phyloP scores from a whole-genome alignment of 2,113 vertebrate genomes.

The Toxostoma redivivum region DNA sequence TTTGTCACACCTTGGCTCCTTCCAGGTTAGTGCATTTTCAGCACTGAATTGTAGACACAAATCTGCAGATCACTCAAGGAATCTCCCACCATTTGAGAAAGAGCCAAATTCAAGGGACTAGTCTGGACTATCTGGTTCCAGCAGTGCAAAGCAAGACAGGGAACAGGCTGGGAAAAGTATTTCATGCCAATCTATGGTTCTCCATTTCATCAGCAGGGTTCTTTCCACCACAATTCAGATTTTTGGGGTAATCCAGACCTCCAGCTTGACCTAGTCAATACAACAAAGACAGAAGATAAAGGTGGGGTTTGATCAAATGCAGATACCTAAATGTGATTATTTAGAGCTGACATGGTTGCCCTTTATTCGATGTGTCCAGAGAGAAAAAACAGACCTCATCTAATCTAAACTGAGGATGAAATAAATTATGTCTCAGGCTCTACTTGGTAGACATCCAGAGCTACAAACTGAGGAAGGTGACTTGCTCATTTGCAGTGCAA shows the following conservation, averaged over 20 bases:
- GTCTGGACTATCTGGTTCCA: neutral
- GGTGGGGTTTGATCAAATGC: neutral
- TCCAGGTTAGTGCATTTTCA: neutral
- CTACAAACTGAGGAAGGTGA: neutral
- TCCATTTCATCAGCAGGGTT: neutral
- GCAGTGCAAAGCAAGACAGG: neutral
- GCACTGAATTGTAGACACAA: neutral
- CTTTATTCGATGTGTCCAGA: neutral
- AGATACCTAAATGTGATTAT: neutral
- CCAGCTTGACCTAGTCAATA: neutral
- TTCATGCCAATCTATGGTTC: neutral
- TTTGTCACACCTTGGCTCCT: neutral
- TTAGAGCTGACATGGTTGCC: neutral
- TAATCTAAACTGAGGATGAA: neutral
- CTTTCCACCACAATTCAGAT: neutral
- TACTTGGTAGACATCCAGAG: neutral
- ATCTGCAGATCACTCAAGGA: neutral
- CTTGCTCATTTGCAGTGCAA: neutral
- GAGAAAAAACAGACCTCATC: neutral
- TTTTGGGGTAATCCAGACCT: neutral
- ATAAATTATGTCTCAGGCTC: neutral
- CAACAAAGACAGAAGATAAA: neutral
- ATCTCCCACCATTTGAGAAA: neutral
- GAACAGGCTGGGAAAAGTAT: neutral
- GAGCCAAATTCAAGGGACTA: neutral